Conservation (phyloP, 1,140 invertebrate species). For the Antheraea mylitta region DNA sequence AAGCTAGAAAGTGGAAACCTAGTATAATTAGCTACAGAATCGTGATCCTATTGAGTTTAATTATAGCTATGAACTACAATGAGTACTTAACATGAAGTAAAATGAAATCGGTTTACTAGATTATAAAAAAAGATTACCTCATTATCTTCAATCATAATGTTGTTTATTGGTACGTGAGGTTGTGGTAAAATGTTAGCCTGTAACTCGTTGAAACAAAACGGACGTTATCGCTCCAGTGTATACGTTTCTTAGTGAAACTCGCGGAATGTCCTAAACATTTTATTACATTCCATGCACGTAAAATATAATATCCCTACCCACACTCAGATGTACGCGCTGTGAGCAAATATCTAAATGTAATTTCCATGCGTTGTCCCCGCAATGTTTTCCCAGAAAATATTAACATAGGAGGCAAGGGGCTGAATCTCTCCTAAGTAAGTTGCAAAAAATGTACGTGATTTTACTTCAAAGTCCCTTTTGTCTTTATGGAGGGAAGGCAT, state of each 20-base stretch:
- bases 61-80: too few species aligned
- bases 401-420: slow-evolving; percentile 75
- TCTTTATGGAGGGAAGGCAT: slow-evolving; percentile 75
- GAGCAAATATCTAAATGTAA: slow-evolving; percentile 78
- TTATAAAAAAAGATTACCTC: too few species aligned
- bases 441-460: slow-evolving; percentile 79
- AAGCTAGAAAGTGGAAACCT: too few species aligned
- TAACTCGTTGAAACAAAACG: background rate
- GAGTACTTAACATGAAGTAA: too few species aligned
- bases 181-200: too few species aligned
- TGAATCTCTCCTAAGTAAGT: slow-evolving; percentile 78
- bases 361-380: slow-evolving; percentile 76
- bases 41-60: too few species aligned
- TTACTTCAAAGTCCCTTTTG: slow-evolving; percentile 78
- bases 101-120: too few species aligned
- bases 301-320: slow-evolving; percentile 76
- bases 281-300: slow-evolving; percentile 76
- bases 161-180: too few species aligned
- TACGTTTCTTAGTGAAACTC: slow-evolving; percentile 15
- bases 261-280: slow-evolving; percentile 67
- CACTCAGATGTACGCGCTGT: slow-evolving; percentile 61
- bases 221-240: background rate
- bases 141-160: too few species aligned
- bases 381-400: slow-evolving; percentile 78
- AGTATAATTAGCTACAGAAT: too few species aligned